Evolutionary conservation across 2,113 vertebrate species (phyloP).

Genomic region (Pogonocichla stellata): DNA sequence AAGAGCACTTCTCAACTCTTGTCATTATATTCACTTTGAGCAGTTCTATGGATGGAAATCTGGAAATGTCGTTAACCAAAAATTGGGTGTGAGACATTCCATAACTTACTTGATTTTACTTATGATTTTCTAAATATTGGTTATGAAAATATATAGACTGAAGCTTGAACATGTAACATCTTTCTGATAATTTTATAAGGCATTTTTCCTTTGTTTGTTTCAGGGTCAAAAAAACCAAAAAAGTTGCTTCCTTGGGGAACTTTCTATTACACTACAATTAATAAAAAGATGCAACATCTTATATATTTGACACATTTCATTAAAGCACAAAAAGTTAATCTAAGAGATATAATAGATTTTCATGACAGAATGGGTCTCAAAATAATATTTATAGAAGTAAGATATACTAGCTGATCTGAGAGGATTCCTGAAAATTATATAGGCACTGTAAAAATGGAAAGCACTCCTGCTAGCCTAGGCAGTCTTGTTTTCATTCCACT

Average conservation of each 20-base stretch:
- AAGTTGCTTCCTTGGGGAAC: not conserved
- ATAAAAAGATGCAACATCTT: not conserved
- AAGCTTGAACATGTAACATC: not conserved
- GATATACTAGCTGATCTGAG: not conserved
- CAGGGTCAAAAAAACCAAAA: not conserved
- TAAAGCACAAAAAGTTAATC: not conserved
- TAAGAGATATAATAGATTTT: not conserved
- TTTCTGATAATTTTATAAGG: not conserved
- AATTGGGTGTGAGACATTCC: not conserved
- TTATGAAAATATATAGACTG: not conserved
- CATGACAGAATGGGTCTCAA: not conserved
- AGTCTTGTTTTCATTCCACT: not conserved
- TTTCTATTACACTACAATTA: not conserved
- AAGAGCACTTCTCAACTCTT: slow-evolving; percentile 39
- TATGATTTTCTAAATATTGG: not conserved
- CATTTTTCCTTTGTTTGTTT: not conserved
- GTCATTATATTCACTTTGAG: not conserved
- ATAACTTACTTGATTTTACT: not conserved
- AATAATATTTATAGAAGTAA: not conserved
- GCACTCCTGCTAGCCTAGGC: not conserved
- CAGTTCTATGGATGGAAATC: not conserved
- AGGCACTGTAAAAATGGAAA: not conserved
- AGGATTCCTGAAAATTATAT: not conserved
- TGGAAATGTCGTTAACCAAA: not conserved
- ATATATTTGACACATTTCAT: not conserved